Base-by-base conservation (phyloP, 2,113 vertebrate species). In the Pandion haliaetus region DNA sequence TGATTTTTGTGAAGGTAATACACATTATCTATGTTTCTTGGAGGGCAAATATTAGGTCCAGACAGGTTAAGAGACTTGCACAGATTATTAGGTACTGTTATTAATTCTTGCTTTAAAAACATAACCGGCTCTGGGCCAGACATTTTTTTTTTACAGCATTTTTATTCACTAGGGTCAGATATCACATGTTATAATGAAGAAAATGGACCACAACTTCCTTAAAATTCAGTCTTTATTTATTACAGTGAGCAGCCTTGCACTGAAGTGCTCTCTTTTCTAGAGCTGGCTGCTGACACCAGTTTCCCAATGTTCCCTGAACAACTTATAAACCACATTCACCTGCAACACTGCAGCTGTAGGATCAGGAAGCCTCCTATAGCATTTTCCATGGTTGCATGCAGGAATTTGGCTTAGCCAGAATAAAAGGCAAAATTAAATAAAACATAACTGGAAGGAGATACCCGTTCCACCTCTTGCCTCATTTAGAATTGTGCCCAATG, bases 401-500 rank as follows among this genome's bases (percentile, higher is more conserved):
- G 29, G 29, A 47, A 58, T 81, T 83, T 70, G 67, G 31, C 34
- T 90, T 17, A 58, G 17, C 2, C 17, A 45, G 17, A 67, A 21
- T 28, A 63, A 59, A 66, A 10, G 61, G 5, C 21, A 6, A 29
- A 74, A 81, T 49, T 66, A 63, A 74, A 55, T 62, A 28, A 49
- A 82, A 45, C 19, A 20, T 58, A 44, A 14, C 18, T 20, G 29
- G 36, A 42, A 78, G 20, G 12, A 40, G 23, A 20, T 10, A n/a
- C 17, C 13, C 0, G 0, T 50, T 54, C 32, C 10, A 44, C 3
- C 26, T n/a, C 74, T 74, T 12, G 8, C 13, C 13, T 24, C 6
- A 5, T 57, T 67, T 50, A 88, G 52, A 17, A 76, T 12, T 17
- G 2, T 17, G 14, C 5, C 31, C 47, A 67, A 21, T 25, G 16